These are phyloP conservation scores for Brachyopa scutellaris DNA, from an alignment of 2,888 invertebrate species.

Conservation along the genomic window DNA sequence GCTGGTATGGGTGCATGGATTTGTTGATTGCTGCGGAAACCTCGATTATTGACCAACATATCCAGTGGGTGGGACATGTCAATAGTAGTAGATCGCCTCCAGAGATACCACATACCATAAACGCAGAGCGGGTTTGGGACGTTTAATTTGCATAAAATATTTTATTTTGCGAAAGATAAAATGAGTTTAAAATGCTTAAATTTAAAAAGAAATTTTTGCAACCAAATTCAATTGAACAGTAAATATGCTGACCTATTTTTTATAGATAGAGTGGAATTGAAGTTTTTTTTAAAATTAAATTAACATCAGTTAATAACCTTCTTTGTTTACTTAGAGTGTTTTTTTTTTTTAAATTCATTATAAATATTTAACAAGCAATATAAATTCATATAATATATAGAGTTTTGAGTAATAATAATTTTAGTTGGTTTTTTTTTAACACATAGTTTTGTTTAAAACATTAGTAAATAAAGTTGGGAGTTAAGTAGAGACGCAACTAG, in stretches of 20 bases:
- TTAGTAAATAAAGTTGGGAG: not conserved
- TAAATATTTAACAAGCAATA: conserved; percentile 67
- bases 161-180: not conserved
- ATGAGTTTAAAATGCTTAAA: not conserved
- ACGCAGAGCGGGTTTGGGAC: not conserved
- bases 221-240: not conserved
- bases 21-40: conserved; percentile 59
- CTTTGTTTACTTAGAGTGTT: too few species aligned
- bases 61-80: not conserved
- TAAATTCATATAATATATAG: conserved; percentile 44
- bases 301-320: too few species aligned
- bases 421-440: conserved; percentile 16
- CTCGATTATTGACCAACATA: conserved; percentile 44
- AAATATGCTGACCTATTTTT: not conserved
- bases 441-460: conserved; percentile 8
- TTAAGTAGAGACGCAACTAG: not conserved
- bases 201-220: not conserved
- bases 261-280: not conserved
- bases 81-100: conserved; percentile 18
- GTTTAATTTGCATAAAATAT: conserved; percentile 16
- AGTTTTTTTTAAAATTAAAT: too few species aligned
- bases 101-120: conserved; percentile 17
- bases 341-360: conserved; percentile 30
- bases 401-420: conserved; percentile 21
- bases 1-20: conserved; percentile 19